phyloP scores from a whole-genome alignment of 1,140 invertebrate genomes.

The Laupala kohalensis region DNA sequence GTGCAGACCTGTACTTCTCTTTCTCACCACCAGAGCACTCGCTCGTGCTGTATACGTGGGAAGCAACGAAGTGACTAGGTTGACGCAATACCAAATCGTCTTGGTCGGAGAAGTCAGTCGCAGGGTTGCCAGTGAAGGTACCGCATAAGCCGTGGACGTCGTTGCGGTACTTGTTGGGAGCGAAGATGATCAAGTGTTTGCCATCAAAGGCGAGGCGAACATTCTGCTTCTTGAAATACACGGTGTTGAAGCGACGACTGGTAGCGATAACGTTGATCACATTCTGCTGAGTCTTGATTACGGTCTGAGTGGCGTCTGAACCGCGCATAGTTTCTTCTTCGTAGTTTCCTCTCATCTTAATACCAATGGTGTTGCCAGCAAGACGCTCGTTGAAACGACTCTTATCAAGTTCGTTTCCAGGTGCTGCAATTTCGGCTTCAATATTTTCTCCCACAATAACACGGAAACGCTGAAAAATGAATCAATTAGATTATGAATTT shows the following conservation, averaged over 20 bases:
- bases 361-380: background rate
- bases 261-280: background rate
- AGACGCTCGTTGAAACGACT: too few relatives aligned
- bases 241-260: background rate
- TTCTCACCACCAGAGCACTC: background rate
- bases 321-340: background rate
- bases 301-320: background rate
- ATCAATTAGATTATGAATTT: too few relatives aligned
- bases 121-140: conserved; percentile 36
- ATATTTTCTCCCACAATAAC: too few relatives aligned
- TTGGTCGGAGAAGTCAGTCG: conserved; percentile 42
- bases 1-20: too few relatives aligned
- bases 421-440: too few relatives aligned
- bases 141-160: conserved; percentile 48
- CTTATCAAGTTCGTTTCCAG: too few relatives aligned
- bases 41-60: background rate
- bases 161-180: conserved; percentile 16
- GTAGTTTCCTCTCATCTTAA: background rate
- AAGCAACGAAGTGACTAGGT: conserved; percentile 31
- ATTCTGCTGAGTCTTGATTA: background rate
- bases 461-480: background rate
- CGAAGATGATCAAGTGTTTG: background rate
- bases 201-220: background rate
- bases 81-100: conserved; percentile 35
- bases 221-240: too few relatives aligned